phyloP scores from a whole-genome alignment of 2,888 invertebrate genomes.

The Hartigia nigra region DNA sequence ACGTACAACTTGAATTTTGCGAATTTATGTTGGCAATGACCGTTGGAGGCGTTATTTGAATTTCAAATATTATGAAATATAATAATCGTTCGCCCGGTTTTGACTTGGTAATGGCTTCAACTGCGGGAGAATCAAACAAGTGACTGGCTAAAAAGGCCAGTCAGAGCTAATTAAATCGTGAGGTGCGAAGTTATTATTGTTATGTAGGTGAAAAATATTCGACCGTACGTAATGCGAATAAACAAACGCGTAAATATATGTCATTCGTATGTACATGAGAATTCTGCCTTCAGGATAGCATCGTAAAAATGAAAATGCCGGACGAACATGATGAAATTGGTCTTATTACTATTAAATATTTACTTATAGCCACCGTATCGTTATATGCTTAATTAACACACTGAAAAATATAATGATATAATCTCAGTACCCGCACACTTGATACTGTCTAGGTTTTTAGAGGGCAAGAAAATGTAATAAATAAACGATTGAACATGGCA shows the following conservation, averaged over 20 bases:
- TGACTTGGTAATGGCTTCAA: background rate
- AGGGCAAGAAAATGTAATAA: background rate
- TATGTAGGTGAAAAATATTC: background rate
- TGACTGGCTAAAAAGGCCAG: background rate
- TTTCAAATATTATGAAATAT: background rate
- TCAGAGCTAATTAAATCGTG: background rate
- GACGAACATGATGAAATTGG: background rate
- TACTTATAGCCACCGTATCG: background rate
- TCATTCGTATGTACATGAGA: background rate
- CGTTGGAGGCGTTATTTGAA: background rate
- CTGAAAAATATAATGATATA: background rate
- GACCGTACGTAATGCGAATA: background rate
- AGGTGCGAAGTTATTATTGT: background rate
- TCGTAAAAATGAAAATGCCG: background rate
- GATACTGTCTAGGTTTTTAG: background rate
- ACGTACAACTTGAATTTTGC: background rate
- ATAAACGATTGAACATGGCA: background rate
- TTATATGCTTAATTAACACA: background rate
- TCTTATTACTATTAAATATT: background rate
- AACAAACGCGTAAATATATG: background rate
- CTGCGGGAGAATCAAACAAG: background rate
- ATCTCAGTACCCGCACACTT: background rate
- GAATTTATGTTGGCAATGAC: background rate
- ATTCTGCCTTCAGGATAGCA: background rate
- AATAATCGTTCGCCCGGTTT: background rate